These are phyloP conservation scores for Tinea pellionella DNA, from an alignment of 2,888 invertebrate species.

Conservation along the genomic window DNA sequence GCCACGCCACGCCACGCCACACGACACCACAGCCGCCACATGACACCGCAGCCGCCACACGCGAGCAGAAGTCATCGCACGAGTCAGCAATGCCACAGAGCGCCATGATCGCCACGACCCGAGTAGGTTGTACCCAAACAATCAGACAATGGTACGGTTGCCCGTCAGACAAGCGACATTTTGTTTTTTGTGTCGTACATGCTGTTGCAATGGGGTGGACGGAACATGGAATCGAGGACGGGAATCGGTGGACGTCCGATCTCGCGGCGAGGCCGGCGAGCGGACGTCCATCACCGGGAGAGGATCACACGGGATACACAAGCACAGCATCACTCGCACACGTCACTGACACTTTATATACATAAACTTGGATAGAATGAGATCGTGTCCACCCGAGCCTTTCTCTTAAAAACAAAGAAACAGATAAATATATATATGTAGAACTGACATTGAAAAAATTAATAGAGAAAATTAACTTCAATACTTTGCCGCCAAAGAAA, in stretches of 20 bases:
- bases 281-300: constrained; percentile 31
- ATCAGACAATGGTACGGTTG: constrained; percentile 72
- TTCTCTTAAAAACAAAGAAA: constrained; percentile 1
- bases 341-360: constrained; percentile 9
- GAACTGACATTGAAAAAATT: background rate
- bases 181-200: constrained; percentile 67
- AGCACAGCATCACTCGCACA: constrained; percentile 15
- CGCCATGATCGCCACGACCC: constrained; percentile 69
- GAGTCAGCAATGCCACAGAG: constrained; percentile 40
- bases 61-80: constrained; percentile 22
- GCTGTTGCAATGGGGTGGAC: constrained; percentile 55
- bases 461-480: constrained; percentile 25
- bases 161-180: constrained; percentile 72
- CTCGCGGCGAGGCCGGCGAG: constrained; percentile 19
- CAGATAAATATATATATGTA: background rate
- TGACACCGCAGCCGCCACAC: constrained; percentile 16
- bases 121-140: constrained; percentile 71
- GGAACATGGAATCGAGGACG: constrained; percentile 32
- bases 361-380: constrained; percentile 23
- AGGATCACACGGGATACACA: constrained; percentile 20
- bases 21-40: constrained; percentile 11
- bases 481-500: constrained; percentile 43
- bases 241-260: constrained; percentile 32
- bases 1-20: constrained; percentile 23
- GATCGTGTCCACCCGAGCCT: constrained; percentile 53